phyloP scores from a whole-genome alignment of 64 coral and sea anemone genomes.

The Dendronephthya gigantea region DNA sequence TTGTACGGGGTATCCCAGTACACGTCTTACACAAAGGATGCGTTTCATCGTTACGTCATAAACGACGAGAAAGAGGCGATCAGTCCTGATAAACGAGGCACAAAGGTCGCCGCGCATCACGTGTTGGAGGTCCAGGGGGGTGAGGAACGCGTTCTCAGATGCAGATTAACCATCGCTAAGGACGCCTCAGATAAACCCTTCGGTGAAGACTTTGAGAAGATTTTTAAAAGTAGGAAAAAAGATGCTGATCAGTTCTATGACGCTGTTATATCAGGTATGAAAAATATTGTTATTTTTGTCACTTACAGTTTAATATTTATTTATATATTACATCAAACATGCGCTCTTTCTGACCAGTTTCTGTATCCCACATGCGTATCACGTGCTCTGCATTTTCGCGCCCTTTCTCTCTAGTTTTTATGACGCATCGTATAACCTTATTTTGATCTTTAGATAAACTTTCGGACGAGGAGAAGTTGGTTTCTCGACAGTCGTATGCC shows the following conservation, averaged over 20 bases:
- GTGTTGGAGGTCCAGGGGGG: conserved; percentile 52
- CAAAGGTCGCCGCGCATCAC: conserved; percentile 71
- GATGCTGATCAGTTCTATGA: conserved; percentile 80
- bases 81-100: conserved; percentile 60
- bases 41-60: conserved; percentile 82
- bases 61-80: conserved; percentile 70
- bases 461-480: conserved; percentile 35
- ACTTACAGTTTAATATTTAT: too few relatives aligned
- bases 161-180: conserved; percentile 45
- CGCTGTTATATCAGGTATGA: conserved; percentile 63
- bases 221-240: conserved; percentile 42
- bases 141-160: conserved; percentile 42
- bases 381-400: too few relatives aligned
- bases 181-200: conserved; percentile 64
- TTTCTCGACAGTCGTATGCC: conserved; percentile 64
- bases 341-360: too few relatives aligned
- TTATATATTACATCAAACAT: too few relatives aligned
- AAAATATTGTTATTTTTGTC: too few relatives aligned
- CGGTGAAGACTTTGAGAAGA: conserved; percentile 49
- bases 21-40: conserved; percentile 93
- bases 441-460: conserved; percentile 21
- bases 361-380: too few relatives aligned
- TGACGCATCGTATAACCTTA: not conserved
- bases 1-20: conserved; percentile 48
- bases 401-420: too few relatives aligned